phyloP scores from a whole-genome alignment of 1,140 invertebrate species.

The Druon quercuslanigerum region DNA sequence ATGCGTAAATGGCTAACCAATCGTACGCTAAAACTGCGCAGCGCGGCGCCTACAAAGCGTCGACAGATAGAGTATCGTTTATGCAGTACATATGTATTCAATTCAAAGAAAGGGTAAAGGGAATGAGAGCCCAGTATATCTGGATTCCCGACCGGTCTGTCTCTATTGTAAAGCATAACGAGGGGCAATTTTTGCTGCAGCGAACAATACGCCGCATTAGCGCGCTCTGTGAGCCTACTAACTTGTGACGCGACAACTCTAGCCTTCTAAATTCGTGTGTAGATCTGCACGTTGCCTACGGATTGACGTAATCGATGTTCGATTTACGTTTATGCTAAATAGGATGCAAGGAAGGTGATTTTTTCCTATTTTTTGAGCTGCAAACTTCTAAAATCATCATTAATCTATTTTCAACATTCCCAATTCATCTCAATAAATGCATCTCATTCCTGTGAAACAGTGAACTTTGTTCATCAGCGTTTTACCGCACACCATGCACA shows the following conservation, averaged over 20 bases:
- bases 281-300: slow-evolving; percentile 21
- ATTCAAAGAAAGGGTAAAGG: neutral
- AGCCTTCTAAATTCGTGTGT: neutral
- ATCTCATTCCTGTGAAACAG: too few relatives aligned
- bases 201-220: slow-evolving; percentile 75
- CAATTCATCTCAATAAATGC: too few relatives aligned
- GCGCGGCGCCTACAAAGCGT: too few relatives aligned
- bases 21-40: too few relatives aligned
- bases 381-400: too few relatives aligned
- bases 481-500: too few relatives aligned
- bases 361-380: neutral
- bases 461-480: too few relatives aligned
- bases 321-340: slow-evolving; percentile 40
- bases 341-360: neutral
- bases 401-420: too few relatives aligned
- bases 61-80: neutral
- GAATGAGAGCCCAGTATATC: slow-evolving; percentile 22
- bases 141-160: slow-evolving; percentile 44
- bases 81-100: slow-evolving; percentile 11
- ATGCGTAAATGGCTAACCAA: too few relatives aligned
- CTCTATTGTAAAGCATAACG: slow-evolving; percentile 70
- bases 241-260: slow-evolving; percentile 42
- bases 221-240: slow-evolving; percentile 60
- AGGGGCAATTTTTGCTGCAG: slow-evolving; percentile 71
- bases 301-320: slow-evolving; percentile 51